Conservation (phyloP, 1,140 invertebrate species). For the Zaprionus kolodkinae region DNA sequence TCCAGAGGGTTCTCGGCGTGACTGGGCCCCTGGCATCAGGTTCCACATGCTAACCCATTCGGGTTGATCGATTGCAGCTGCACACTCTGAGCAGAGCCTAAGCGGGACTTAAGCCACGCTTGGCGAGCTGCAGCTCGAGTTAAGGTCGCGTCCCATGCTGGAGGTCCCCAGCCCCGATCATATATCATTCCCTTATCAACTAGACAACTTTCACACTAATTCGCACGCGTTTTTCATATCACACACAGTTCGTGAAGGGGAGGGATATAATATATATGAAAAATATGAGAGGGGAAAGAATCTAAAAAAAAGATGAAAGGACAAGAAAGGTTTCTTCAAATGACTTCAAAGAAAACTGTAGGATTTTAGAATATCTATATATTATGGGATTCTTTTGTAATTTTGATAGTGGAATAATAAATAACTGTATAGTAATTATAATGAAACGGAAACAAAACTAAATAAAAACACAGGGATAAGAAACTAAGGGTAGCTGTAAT, state of each 20-base stretch:
- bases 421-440: no score
- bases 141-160: constrained; percentile 9
- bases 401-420: no score
- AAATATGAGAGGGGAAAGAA: not conserved
- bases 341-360: no score
- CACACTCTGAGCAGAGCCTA: constrained; percentile 25
- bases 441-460: no score
- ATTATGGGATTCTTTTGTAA: no score
- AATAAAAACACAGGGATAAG: no score
- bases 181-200: constrained; percentile 71
- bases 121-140: not conserved
- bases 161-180: constrained; percentile 24
- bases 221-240: constrained; percentile 56
- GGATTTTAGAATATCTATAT: no score
- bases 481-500: no score
- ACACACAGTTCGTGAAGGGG: not conserved
- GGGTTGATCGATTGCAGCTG: constrained; percentile 76
- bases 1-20: constrained; percentile 17
- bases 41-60: constrained; percentile 72
- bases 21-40: constrained; percentile 72
- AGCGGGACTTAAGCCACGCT: not conserved
- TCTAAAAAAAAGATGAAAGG: no score
- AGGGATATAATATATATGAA: not conserved
- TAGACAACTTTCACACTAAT: constrained; percentile 69
- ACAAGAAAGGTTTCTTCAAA: no score